Evolutionary conservation across 2,888 invertebrate species (phyloP).

Genomic region (Tetanocera ferruginea): DNA sequence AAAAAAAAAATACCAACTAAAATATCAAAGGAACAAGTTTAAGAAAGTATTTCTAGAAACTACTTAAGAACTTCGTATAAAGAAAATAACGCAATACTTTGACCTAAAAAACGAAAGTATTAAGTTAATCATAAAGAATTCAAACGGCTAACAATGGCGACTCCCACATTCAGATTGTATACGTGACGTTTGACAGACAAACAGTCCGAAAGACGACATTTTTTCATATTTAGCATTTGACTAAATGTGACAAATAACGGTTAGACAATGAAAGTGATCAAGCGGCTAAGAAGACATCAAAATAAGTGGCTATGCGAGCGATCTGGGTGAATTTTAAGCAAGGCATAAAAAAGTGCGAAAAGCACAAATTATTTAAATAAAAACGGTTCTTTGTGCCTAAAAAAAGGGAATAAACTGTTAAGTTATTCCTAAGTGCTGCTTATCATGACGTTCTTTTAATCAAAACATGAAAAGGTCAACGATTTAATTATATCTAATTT

Average conservation of each 20-base stretch:
- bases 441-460: too few relatives aligned
- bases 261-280: slow-evolving; percentile 20
- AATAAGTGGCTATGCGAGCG: neutral
- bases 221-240: slow-evolving; percentile 4
- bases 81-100: neutral
- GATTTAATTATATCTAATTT: too few relatives aligned
- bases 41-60: neutral
- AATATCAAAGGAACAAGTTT: neutral
- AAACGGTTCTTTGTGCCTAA: neutral
- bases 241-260: slow-evolving; percentile 33
- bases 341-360: neutral
- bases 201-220: neutral
- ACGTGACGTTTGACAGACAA: neutral
- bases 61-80: neutral
- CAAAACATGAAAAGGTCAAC: too few relatives aligned
- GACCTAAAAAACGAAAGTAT: neutral
- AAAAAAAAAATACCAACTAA: neutral
- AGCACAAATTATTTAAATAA: neutral
- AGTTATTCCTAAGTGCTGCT: neutral
- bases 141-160: neutral
- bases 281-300: neutral
- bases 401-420: neutral
- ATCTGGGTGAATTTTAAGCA: neutral
- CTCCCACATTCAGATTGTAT: neutral
- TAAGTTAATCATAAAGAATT: neutral